Conservation (phyloP, 2,113 vertebrate genomes). For the Bothrops jararaca region DNA sequence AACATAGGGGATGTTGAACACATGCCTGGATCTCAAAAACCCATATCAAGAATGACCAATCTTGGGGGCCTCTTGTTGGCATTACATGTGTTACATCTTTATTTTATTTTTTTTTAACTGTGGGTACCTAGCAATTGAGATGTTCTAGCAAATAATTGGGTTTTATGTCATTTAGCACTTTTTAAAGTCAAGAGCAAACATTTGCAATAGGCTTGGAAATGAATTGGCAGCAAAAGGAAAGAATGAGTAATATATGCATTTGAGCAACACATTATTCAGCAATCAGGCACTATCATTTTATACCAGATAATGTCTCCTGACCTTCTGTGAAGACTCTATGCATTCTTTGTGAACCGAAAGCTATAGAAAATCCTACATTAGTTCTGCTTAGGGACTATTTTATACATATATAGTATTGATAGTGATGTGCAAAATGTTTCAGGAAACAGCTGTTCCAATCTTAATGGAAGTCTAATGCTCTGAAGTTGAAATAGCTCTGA, state of each 20-base stretch:
- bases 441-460: not conserved
- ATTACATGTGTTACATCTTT: not conserved
- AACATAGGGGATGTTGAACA: not conserved
- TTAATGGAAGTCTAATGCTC: not conserved
- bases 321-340: not conserved
- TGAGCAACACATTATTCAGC: not conserved
- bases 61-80: not conserved
- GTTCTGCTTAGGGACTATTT: not conserved
- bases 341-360: not conserved
- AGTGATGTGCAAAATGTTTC: not conserved
- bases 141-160: not conserved
- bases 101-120: not conserved
- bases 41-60: not conserved
- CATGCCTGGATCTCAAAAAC: not conserved
- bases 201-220: not conserved
- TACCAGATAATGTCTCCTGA: not conserved
- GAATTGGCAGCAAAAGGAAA: not conserved
- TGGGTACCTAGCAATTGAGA: not conserved
- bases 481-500: not conserved
- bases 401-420: not conserved
- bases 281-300: not conserved
- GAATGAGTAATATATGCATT: not conserved
- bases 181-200: not conserved
- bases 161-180: not conserved
- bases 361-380: not conserved